Percentiles rank a stretch among this genome's conserved stretches.
These are phyloP conservation scores for Lanius collurio DNA, from an alignment of 2,113 vertebrate species.

Conservation along the genomic window DNA sequence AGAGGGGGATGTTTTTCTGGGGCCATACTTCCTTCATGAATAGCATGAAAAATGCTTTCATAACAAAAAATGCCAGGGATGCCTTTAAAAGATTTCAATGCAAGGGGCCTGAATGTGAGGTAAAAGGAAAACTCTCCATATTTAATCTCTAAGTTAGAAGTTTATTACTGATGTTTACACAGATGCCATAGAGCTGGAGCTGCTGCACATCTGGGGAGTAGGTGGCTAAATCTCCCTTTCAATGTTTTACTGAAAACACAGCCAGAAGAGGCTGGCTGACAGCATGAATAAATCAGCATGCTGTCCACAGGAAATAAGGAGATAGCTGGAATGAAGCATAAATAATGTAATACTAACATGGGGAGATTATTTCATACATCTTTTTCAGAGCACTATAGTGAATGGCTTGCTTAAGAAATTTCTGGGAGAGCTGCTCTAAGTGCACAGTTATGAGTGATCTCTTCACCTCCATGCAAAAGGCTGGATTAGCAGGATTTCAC, in stretches of 20 bases:
- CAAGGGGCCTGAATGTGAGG: background rate
- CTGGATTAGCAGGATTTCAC: background rate
- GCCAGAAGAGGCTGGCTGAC: constrained; percentile 27
- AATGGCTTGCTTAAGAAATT: background rate
- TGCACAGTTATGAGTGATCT: background rate
- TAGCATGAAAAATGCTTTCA: background rate
- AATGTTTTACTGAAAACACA: constrained; percentile 49
- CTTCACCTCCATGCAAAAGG: background rate
- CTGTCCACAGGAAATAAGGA: constrained; percentile 45
- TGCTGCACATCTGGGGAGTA: constrained; percentile 36
- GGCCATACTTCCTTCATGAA: background rate
- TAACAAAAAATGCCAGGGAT: background rate
- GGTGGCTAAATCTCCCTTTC: constrained; percentile 11
- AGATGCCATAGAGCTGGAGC: constrained; percentile 35
- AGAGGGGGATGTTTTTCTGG: background rate
- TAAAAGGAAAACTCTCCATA: background rate
- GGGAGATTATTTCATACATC: constrained; percentile 5
- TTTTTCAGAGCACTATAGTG: background rate
- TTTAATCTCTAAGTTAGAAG: constrained; percentile 31
- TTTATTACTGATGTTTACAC: constrained; percentile 43
- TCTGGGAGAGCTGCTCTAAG: background rate
- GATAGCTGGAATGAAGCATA: constrained; percentile 36
- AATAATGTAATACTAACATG: constrained; percentile 29
- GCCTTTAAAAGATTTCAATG: background rate
- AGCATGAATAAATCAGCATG: constrained; percentile 54